Conservation (phyloP, 2,113 vertebrate genomes). For the Nycticebus coucang region DNA sequence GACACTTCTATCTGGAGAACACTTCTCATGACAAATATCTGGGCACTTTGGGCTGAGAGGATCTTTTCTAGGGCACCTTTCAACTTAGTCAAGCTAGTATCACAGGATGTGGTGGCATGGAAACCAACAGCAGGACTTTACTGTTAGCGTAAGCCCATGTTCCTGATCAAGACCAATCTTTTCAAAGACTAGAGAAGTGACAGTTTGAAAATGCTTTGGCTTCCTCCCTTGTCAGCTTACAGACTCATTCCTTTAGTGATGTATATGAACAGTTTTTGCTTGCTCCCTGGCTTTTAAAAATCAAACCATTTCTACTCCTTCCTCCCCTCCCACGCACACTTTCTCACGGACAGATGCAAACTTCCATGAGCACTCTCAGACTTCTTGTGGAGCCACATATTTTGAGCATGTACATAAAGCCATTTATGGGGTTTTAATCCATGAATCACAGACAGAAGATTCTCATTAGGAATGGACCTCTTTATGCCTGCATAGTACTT, state of each 20-base stretch:
- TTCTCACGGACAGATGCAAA: slow-evolving; percentile 72
- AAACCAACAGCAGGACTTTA: background rate
- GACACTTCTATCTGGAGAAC: background rate
- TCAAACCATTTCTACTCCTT: slow-evolving; percentile 42
- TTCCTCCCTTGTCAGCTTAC: background rate
- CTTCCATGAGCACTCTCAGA: slow-evolving; percentile 36
- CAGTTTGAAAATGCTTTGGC: background rate
- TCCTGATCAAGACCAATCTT: background rate
- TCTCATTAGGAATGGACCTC: slow-evolving; percentile 70
- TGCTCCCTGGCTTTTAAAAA: slow-evolving; percentile 51
- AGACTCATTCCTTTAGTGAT: slow-evolving; percentile 4
- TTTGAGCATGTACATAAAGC: slow-evolving; percentile 67
- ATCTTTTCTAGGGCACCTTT: background rate
- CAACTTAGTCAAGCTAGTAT: background rate
- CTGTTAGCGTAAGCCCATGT: background rate
- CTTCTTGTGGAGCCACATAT: slow-evolving; percentile 69
- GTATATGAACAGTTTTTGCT: background rate
- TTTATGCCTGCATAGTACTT: background rate
- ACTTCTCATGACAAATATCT: background rate
- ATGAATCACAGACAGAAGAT: slow-evolving; percentile 75
- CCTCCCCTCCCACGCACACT: slow-evolving; percentile 72
- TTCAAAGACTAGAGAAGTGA: background rate
- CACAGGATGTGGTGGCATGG: accelerated
- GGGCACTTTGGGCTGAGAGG: background rate
- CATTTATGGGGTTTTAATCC: slow-evolving; percentile 65